Evolutionary conservation across 1,140 invertebrate species (phyloP).

Genomic region (Doryteuthis pealeii): DNA sequence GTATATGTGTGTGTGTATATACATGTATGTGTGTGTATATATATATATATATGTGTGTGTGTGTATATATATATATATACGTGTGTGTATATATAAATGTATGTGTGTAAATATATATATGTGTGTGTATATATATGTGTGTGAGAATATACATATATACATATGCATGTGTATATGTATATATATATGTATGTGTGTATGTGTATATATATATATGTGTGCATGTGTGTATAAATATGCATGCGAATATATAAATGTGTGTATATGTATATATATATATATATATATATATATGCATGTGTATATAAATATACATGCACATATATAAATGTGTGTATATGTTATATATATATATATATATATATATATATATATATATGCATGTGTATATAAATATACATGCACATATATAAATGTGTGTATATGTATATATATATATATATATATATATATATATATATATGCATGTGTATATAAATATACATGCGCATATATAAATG

Average conservation of each 20-base stretch:
- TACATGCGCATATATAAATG: neutral
- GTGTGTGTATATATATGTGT: neutral
- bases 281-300: neutral
- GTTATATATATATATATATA: constrained; percentile 1
- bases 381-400: neutral
- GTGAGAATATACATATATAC: neutral
- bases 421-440: neutral
- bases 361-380: neutral
- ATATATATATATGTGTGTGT: neutral
- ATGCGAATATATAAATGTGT: neutral
- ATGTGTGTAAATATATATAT: neutral
- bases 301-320: neutral
- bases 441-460: neutral
- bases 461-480: neutral
- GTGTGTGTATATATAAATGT: neutral
- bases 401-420: neutral
- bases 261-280: neutral
- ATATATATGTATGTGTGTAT: neutral
- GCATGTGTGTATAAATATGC: neutral
- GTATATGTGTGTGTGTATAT: too few relatives aligned
- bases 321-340: neutral
- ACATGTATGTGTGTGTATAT: neutral
- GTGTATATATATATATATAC: neutral
- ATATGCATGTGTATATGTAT: neutral
- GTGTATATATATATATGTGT: neutral